phyloP scores from a whole-genome alignment of 2,113 vertebrate genomes.

The Paralichthys olivaceus region DNA sequence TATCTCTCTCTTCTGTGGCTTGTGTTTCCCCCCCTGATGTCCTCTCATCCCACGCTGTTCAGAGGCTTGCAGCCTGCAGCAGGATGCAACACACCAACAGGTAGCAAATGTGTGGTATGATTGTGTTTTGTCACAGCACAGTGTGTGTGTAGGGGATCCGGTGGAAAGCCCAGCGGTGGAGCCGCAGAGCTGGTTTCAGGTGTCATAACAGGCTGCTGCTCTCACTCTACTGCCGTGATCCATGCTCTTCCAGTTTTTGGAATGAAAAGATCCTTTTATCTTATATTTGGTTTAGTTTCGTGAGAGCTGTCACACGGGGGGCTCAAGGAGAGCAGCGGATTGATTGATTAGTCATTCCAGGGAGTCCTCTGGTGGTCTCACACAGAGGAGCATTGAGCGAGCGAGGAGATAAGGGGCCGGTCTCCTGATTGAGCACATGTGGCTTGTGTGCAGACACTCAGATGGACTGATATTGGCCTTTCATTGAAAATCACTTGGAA shows the following conservation, averaged over 20 bases:
- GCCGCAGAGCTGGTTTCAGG: constrained; percentile 5
- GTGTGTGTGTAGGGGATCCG: not conserved
- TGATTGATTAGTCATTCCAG: too few relatives aligned
- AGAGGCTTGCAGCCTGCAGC: not conserved
- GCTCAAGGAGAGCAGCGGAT: too few relatives aligned
- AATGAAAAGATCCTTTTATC: not conserved
- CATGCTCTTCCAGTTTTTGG: fast-evolving
- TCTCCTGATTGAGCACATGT: not conserved
- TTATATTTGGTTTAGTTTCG: not conserved
- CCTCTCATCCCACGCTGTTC: not conserved
- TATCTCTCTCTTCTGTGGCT: not conserved
- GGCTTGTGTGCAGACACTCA: not conserved
- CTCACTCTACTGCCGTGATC: not conserved
- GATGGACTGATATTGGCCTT: not conserved
- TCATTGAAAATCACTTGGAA: constrained; percentile 19
- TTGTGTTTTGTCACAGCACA: constrained; percentile 29
- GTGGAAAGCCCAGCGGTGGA: constrained; percentile 21
- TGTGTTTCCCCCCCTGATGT: too few relatives aligned
- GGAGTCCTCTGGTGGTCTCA: constrained; percentile 5
- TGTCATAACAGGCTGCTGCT: constrained; percentile 9
- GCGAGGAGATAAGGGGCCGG: constrained; percentile 10
- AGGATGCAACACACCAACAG: constrained; percentile 40
- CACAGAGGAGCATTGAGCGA: not conserved
- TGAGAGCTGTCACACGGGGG: not conserved
- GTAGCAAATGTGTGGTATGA: constrained; percentile 35